phyloP scores from a whole-genome alignment of 2,113 vertebrate species.

The Bolborhynchus lineola region DNA sequence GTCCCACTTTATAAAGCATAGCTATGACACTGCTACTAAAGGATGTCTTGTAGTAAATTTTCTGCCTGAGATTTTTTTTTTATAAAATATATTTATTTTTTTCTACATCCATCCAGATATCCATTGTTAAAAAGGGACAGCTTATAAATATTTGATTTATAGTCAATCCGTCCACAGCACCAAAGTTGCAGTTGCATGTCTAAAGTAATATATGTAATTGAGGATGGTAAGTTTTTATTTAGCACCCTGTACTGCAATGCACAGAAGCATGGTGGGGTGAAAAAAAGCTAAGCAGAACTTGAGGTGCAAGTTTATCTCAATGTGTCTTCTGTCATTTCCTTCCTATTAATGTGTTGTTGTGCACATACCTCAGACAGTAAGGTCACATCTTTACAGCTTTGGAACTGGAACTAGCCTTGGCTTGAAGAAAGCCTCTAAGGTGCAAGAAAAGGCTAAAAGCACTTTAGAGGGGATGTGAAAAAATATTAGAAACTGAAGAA shows the following conservation, averaged over 20 bases:
- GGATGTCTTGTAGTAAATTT: conserved; percentile 43
- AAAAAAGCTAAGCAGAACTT: background rate
- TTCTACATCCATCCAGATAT: conserved; percentile 1
- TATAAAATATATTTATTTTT: conserved; percentile 28
- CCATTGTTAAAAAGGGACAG: conserved; percentile 24
- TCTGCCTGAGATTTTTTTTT: conserved; percentile 5
- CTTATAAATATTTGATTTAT: conserved; percentile 63
- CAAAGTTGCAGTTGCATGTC: conserved; percentile 30
- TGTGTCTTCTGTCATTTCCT: background rate
- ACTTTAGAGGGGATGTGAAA: background rate
- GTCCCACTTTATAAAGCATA: conserved; percentile 20
- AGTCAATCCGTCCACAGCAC: background rate
- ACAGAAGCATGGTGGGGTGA: background rate
- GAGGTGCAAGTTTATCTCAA: background rate
- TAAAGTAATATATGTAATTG: conserved; percentile 25
- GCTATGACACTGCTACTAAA: conserved; percentile 38
- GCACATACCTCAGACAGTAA: background rate
- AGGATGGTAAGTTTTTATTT: background rate
- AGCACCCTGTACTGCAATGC: background rate
- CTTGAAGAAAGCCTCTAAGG: background rate
- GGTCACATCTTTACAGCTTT: background rate
- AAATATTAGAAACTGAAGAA: background rate
- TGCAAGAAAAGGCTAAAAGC: background rate
- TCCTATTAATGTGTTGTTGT: background rate
- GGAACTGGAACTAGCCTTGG: background rate